phyloP scores from a whole-genome alignment of 2,888 invertebrate species.

The Liposcelis brunnea region DNA sequence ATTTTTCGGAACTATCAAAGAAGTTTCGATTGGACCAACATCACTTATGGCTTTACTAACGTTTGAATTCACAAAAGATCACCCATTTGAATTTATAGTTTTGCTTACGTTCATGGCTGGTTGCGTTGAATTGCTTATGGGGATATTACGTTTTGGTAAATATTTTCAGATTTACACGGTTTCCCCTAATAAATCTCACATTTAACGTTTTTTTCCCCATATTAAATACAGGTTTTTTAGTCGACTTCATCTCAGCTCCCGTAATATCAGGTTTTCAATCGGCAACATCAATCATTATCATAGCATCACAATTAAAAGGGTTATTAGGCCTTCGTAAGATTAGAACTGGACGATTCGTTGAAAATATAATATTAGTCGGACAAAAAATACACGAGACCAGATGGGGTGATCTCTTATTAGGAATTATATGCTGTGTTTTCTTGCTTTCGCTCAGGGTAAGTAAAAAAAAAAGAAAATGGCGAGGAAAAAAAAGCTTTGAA shows the following conservation, averaged over 20 bases:
- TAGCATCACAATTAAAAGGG: conserved; percentile 54
- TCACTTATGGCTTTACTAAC: conserved; percentile 82
- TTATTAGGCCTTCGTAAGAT: conserved; percentile 47
- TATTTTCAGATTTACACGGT: conserved; percentile 4
- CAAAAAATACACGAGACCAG: conserved; percentile 33
- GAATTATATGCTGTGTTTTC: conserved; percentile 42
- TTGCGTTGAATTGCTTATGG: conserved; percentile 60
- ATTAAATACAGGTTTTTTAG: conserved; percentile 48
- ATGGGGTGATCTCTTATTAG: conserved; percentile 44
- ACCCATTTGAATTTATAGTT: conserved; percentile 53
- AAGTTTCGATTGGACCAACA: conserved; percentile 83
- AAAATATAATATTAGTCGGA: conserved; percentile 35
- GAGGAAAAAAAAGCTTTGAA: no score
- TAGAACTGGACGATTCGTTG: conserved; percentile 46
- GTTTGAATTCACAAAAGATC: conserved; percentile 48
- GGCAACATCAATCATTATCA: conserved; percentile 63
- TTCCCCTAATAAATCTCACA: background rate
- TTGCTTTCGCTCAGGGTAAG: conserved; percentile 51
- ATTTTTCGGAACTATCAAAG: conserved; percentile 70
- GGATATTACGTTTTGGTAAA: conserved; percentile 60
- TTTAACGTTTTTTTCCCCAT: no score
- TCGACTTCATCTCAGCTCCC: conserved; percentile 67
- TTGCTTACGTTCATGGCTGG: conserved; percentile 64
- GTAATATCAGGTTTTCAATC: conserved; percentile 74
- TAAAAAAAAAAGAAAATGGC: no score